Base-by-base conservation (phyloP, 2,797 vertebrate genomes). In the Orestias chungarensis region DNA sequence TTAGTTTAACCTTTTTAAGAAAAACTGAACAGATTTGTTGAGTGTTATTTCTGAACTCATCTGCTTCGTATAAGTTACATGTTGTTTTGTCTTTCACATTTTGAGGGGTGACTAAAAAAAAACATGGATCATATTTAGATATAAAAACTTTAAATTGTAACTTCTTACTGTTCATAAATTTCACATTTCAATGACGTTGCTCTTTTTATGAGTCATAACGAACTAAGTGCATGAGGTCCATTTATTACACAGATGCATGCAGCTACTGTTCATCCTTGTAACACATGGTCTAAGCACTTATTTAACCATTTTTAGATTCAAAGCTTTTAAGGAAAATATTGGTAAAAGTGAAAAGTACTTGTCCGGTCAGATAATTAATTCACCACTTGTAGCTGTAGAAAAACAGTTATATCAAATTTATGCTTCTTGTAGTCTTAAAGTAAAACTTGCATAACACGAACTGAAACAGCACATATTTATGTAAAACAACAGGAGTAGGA, bases 121-220 rank as follows among this genome's bases (percentile, higher is more conserved):
- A 10, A n/a, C 4, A 61, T 50, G 23, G 4, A 10, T n/a, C 10
- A 3, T 38, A 61, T 59, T 52, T 52, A 50, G 23, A 50, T 9
- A 9, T 50, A 25, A 52, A 25, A 12, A 20, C 33, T 3, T 3
- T 57, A 33, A 8, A 57, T 49, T 29, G 2, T 29, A 29, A 2
- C 25, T 15, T 29, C 29, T 55, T 1, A 55, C 15, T 61, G 35
- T 20, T 70, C 35, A 10, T 12, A 1, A 27, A 18, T 33, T 59
- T n/a, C 35, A 33, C n/a, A 61, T 49, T 62, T 17, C n/a, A 31
- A 17, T 49, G 46, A 33, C 31, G 15, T 49, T 18, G 20, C 57
- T 74, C 85, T 78, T 86, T 47, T 76, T 47, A 76, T 87, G 82
- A 87, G 72, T 88, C 86, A 87, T 12, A 17, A 69, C 76, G 49